A percentile compares a stretch with the other conserved stretches of the same genome.
Evolutionary conservation across 2,888 invertebrate genomes (phyloP).

Genomic region (Andrena trimmerana): DNA sequence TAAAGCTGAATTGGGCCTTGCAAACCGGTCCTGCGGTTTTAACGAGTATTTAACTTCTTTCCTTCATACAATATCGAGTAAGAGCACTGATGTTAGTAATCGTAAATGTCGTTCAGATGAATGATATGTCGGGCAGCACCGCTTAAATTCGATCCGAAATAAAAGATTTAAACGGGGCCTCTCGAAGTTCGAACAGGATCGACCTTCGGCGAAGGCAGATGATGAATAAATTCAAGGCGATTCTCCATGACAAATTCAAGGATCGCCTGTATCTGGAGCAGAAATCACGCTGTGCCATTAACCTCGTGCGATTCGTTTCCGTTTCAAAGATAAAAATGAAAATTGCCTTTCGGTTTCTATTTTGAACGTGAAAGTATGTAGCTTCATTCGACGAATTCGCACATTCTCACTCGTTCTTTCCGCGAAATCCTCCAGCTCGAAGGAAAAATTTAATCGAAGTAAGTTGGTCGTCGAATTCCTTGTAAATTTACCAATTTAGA

Average conservation of each 20-base stretch:
- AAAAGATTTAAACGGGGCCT: conserved; percentile 7
- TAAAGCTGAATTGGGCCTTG: conserved; percentile 15
- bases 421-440: not conserved
- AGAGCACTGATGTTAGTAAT: not conserved
- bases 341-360: not conserved
- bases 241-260: conserved; percentile 43
- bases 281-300: conserved; percentile 18
- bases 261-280: conserved; percentile 48
- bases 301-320: conserved; percentile 4
- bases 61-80: not conserved
- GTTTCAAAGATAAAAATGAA: not conserved
- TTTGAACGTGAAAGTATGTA: not conserved
- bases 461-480: too few species aligned
- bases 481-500: too few species aligned
- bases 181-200: conserved; percentile 38
- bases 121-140: not conserved
- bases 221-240: conserved; percentile 56
- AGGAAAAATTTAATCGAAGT: too few species aligned
- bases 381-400: too few species aligned
- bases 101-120: not conserved
- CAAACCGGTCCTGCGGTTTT: conserved; percentile 25
- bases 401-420: not conserved
- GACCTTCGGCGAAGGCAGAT: conserved; percentile 43
- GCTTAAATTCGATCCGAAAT: not conserved
- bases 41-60: not conserved